Conservation (phyloP, 2,797 vertebrate species). For the Halcyon chelicuti region DNA sequence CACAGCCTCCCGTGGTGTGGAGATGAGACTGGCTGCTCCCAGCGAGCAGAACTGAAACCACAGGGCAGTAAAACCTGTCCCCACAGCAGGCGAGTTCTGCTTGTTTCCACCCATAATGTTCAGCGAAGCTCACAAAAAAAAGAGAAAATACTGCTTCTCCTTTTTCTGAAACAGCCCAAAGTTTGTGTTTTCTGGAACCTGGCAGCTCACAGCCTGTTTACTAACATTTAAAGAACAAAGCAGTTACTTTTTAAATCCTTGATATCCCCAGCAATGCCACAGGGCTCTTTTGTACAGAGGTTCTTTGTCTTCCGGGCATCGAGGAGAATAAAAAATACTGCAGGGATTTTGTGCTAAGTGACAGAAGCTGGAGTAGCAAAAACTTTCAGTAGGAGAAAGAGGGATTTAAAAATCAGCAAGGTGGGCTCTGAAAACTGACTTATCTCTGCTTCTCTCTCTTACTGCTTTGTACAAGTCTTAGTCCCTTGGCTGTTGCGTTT, state of each 20-base stretch:
- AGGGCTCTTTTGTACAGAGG: not conserved
- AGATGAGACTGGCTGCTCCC: not conserved
- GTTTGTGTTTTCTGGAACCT: not conserved
- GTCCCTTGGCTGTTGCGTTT: not conserved
- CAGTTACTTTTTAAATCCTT: not conserved
- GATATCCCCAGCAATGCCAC: not conserved
- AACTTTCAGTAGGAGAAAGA: not conserved
- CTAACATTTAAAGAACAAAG: not conserved
- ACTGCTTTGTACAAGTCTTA: not conserved
- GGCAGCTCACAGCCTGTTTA: not conserved
- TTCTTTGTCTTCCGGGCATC: not conserved
- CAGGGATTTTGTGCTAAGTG: not conserved
- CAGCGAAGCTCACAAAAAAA: not conserved
- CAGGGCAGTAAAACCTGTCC: accelerated
- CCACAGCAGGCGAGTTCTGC: not conserved
- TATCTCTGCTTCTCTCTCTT: not conserved
- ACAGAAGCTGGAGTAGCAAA: not conserved
- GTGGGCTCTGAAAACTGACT: not conserved
- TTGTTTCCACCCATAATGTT: not conserved
- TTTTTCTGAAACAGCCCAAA: not conserved
- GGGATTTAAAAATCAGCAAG: not conserved
- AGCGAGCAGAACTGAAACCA: not conserved
- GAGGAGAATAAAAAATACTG: not conserved
- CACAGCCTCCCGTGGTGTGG: not conserved
- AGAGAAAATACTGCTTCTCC: not conserved